phyloP scores from a whole-genome alignment of 2,113 vertebrate species.

The Scophthalmus maximus region DNA sequence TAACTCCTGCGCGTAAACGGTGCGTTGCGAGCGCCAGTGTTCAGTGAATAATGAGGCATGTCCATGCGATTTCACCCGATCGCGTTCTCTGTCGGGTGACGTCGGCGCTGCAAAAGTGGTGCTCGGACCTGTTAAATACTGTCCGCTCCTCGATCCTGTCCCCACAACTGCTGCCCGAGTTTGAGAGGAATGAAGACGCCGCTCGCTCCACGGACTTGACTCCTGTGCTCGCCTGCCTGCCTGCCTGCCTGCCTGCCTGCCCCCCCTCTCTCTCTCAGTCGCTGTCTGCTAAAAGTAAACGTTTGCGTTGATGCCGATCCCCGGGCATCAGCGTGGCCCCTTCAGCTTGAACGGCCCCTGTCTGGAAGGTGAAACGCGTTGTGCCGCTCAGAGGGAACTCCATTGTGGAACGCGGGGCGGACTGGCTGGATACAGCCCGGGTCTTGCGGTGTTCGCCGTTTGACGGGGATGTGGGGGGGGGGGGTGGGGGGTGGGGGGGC shows the following conservation, averaged over 20 bases:
- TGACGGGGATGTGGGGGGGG: conserved; percentile 78
- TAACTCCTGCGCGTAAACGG: conserved; percentile 91
- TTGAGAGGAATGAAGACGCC: conserved; percentile 70
- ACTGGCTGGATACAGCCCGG: conserved; percentile 86
- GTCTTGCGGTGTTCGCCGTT: conserved; percentile 96
- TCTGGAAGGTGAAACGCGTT: conserved; percentile 96
- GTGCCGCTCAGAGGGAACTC: conserved; percentile 91
- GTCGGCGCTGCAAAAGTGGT: conserved; percentile 89
- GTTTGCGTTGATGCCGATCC: conserved; percentile 90
- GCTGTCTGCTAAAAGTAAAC: conserved; percentile 84
- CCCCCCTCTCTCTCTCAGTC: conserved; percentile 5
- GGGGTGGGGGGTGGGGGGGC: not conserved
- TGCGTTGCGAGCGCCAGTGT: conserved; percentile 92
- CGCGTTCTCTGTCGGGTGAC: conserved; percentile 89
- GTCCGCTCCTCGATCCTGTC: conserved; percentile 87
- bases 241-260: too few relatives aligned
- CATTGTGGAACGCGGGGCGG: conserved; percentile 91
- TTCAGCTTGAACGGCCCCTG: conserved; percentile 91
- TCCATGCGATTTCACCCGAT: conserved; percentile 96
- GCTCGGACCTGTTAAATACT: conserved; percentile 88
- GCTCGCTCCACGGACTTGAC: conserved; percentile 65
- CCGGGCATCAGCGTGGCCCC: conserved; percentile 89
- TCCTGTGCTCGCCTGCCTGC: conserved; percentile 49
- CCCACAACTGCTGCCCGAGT: conserved; percentile 85
- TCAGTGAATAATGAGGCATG: conserved; percentile 97